Percentiles rank a stretch among this genome's conserved stretches.
Evolutionary conservation across 2,113 vertebrate genomes (phyloP).

Genomic region (Crotophaga sulcirostris): DNA sequence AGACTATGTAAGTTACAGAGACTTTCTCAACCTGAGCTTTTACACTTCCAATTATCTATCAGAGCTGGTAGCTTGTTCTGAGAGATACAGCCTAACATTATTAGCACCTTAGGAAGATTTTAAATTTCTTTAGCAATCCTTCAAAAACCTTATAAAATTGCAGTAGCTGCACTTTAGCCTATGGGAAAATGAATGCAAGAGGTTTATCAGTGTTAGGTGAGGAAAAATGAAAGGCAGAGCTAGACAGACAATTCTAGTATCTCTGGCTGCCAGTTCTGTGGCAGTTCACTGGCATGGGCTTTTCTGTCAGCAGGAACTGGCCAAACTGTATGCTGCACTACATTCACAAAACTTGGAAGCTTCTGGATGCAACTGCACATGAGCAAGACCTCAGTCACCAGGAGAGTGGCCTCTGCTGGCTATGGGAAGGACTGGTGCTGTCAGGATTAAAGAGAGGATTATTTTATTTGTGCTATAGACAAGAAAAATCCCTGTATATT

Average conservation of each 20-base stretch:
- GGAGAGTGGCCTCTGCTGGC: not conserved
- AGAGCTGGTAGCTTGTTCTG: not conserved
- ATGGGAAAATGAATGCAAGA: not conserved
- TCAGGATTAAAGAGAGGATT: not conserved
- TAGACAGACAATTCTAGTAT: not conserved
- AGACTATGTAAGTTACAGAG: not conserved
- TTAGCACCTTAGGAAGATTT: slow-evolving; percentile 23
- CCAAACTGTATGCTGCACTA: not conserved
- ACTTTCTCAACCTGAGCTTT: not conserved
- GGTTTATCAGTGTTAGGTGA: not conserved
- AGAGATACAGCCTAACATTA: not conserved
- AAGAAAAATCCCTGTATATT: slow-evolving; percentile 24
- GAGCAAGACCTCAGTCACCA: not conserved
- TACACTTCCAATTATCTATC: not conserved
- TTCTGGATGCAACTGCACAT: not conserved
- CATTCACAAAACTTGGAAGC: not conserved
- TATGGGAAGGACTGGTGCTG: not conserved
- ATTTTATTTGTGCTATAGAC: slow-evolving; percentile 2
- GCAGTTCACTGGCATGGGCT: not conserved
- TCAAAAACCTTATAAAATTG: slow-evolving; percentile 9
- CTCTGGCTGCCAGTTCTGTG: not conserved
- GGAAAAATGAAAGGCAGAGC: not conserved
- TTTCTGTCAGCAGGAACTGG: not conserved
- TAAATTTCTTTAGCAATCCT: slow-evolving; percentile 13
- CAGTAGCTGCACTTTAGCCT: not conserved